Evolutionary conservation across 2,888 invertebrate genomes (phyloP).

Genomic region (Scaptomyza reducta): DNA sequence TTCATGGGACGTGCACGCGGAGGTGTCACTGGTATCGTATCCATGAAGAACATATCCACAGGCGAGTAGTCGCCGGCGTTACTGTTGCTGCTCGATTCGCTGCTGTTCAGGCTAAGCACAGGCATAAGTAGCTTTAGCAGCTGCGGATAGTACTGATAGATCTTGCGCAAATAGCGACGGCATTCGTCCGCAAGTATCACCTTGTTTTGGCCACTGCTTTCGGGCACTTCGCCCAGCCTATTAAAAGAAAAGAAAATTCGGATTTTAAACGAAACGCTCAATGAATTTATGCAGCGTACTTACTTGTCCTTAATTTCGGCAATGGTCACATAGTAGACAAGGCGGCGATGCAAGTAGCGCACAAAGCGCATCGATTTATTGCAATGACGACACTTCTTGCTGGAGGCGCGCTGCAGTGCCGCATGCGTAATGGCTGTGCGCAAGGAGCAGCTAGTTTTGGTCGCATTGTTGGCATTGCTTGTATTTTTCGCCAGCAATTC

Average conservation of each 20-base stretch:
- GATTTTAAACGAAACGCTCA: not conserved
- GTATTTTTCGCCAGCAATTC: slow-evolving; percentile 79
- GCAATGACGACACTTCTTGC: slow-evolving; percentile 81
- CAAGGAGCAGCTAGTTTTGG: slow-evolving; percentile 81
- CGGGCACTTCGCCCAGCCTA: slow-evolving; percentile 57
- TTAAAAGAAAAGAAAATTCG: not conserved
- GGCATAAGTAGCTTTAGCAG: slow-evolving; percentile 90
- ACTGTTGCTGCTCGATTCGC: slow-evolving; percentile 81
- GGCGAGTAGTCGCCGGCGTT: slow-evolving; percentile 85
- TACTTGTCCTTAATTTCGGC: slow-evolving; percentile 77
- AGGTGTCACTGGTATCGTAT: slow-evolving; percentile 93
- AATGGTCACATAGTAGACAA: slow-evolving; percentile 78
- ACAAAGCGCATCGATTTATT: slow-evolving; percentile 71
- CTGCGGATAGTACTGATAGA: slow-evolving; percentile 90
- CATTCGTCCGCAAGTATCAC: slow-evolving; percentile 88
- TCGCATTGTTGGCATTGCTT: slow-evolving; percentile 54
- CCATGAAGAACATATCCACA: slow-evolving; percentile 94
- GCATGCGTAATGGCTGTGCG: slow-evolving; percentile 80
- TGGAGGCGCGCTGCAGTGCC: slow-evolving; percentile 68
- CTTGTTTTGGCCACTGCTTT: slow-evolving; percentile 74
- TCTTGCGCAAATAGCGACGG: slow-evolving; percentile 88
- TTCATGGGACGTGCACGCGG: slow-evolving; percentile 91
- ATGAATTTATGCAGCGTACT: slow-evolving; percentile 1
- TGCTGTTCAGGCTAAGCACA: slow-evolving; percentile 83
- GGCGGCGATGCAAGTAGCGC: slow-evolving; percentile 78